Evolutionary conservation across 2,113 vertebrate genomes (phyloP).

Genomic region (Chaetodon trifascialis): DNA sequence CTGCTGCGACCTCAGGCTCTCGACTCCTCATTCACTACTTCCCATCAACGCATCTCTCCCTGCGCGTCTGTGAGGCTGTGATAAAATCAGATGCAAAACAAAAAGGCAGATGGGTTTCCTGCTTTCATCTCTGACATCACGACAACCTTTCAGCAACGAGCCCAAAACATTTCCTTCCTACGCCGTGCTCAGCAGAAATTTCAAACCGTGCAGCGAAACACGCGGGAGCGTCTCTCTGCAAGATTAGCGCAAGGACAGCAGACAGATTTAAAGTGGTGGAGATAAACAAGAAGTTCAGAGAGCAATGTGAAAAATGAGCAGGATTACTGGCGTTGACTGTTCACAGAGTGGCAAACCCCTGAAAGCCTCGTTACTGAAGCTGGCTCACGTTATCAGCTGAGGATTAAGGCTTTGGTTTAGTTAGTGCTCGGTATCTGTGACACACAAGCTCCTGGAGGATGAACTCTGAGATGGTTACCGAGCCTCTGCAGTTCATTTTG

Average conservation of each 20-base stretch:
- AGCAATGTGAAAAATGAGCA: neutral
- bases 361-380: neutral
- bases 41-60: neutral
- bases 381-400: neutral
- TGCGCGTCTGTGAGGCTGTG: neutral
- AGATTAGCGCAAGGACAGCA: neutral
- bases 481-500: no score
- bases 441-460: neutral
- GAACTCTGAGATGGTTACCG: slow-evolving; percentile 13
- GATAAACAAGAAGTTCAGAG: neutral
- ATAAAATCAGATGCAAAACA: slow-evolving; percentile 7
- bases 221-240: neutral
- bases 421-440: neutral
- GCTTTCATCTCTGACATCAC: neutral
- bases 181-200: neutral
- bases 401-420: slow-evolving; percentile 20
- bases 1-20: slow-evolving; percentile 31
- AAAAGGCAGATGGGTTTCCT: neutral
- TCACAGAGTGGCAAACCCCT: neutral
- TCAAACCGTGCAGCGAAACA: neutral
- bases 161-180: neutral
- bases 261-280: neutral
- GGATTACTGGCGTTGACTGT: neutral
- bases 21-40: slow-evolving; percentile 21
- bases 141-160: neutral